These are phyloP conservation scores for Zaprionus kolodkinae DNA, from an alignment of 1,140 invertebrate species.

Conservation along the genomic window DNA sequence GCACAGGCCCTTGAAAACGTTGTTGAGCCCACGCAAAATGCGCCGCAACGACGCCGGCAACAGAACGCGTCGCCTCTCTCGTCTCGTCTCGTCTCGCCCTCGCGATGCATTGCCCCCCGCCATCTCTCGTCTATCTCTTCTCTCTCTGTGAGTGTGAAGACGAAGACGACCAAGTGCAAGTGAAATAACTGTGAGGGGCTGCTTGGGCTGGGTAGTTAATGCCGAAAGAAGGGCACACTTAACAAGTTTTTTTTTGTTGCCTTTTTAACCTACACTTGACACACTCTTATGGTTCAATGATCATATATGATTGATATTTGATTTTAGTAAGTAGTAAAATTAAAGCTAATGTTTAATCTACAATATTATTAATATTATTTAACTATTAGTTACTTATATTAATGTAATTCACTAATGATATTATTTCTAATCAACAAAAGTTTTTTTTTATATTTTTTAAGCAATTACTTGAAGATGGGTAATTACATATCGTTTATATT, in stretches of 20 bases:
- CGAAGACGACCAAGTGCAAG: constrained; percentile 46
- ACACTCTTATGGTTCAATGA: constrained; percentile 7
- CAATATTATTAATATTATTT: too few species aligned
- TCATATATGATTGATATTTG: not conserved
- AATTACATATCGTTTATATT: too few species aligned
- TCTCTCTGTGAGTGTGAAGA: not conserved
- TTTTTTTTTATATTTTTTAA: too few species aligned
- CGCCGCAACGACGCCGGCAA: constrained; percentile 28
- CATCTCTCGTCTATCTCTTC: too few species aligned
- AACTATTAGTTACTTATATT: too few species aligned
- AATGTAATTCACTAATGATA: too few species aligned
- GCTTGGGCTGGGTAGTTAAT: not conserved
- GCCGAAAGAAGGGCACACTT: not conserved
- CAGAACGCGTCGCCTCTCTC: not conserved
- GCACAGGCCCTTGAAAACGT: constrained; percentile 77
- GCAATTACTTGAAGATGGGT: too few species aligned
- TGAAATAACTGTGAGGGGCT: constrained; percentile 14
- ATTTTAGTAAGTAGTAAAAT: not conserved
- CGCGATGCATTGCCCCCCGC: too few species aligned
- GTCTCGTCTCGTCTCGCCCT: too few species aligned
- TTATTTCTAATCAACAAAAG: too few species aligned
- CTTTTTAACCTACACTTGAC: constrained; percentile 1
- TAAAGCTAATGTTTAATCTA: not conserved
- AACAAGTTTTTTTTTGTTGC: not conserved
- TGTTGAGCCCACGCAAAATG: constrained; percentile 71